Base-by-base conservation (phyloP, 2,113 vertebrate genomes). In the Nycticebus coucang region DNA sequence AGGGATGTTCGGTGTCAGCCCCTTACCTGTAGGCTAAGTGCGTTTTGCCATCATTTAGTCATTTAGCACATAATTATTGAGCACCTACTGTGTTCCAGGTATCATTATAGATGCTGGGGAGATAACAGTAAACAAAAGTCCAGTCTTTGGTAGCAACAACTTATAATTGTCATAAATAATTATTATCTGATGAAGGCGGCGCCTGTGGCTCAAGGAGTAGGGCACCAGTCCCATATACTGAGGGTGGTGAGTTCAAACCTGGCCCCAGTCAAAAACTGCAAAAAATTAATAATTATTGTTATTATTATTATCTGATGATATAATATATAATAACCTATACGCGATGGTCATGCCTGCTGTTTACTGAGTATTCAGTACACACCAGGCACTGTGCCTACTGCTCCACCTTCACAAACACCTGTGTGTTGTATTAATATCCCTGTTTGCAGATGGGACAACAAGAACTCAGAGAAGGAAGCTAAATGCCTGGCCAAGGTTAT, bases 281-380 rank as follows among this genome's bases (percentile, higher is more conserved):
- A 41, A 41, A 41, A 41, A 41, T 41, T 41, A 41, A 41, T 41
- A 41, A 41, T 41, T 41, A 41, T 41, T 41, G 41, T 41, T 41
- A 41, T 41, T 41, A 69, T n/a, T 33, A 45, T 14, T 2, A 7
- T 22, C 5, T 72, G 33, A 87, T 12, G 37, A 69, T 50, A 6
- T 19, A 59, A 60, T 45, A 5, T 22, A 60, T 5, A 28, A 53
- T 30, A n/a, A 53, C 19, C 6, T 17, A 3, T 9, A 19, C 28
- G 19, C 26, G 0, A n/a, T 35, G 66, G 55, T 22, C 33, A 66
- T 14, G 50, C 62, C 55, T 26, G 53, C 11, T n/a, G 45, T 19
- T 72, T 35, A 50, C 0, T 4, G 14, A 41, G 55, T 13, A 2
- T 50, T 78, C 22, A 3, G 1, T 9, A 8, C 4, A 18, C 0